Evolutionary conservation across 2,888 invertebrate species (phyloP).

Genomic region (Mylabris sibirica): DNA sequence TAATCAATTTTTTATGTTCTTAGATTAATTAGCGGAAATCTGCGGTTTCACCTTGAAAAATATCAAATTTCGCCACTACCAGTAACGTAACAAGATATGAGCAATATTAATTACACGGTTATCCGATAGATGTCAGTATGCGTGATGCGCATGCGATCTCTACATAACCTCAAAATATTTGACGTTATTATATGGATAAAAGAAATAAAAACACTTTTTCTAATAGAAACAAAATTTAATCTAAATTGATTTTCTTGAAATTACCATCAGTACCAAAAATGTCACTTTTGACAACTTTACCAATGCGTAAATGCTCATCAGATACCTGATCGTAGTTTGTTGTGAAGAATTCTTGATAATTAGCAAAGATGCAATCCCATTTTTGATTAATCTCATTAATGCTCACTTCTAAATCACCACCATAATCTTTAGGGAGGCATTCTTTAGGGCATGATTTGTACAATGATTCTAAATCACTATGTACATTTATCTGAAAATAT

Average conservation of each 20-base stretch:
- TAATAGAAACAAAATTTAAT: not conserved
- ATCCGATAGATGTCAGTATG: too few species aligned
- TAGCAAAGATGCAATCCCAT: not conserved
- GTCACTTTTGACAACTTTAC: not conserved
- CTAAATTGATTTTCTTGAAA: slow-evolving; percentile 16
- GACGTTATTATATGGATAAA: too few species aligned
- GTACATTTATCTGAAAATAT: slow-evolving; percentile 19
- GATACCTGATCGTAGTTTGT: not conserved
- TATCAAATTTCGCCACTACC: too few species aligned
- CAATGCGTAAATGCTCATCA: not conserved
- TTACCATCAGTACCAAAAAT: slow-evolving; percentile 17
- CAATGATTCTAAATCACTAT: slow-evolving; percentile 24
- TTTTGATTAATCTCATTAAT: not conserved
- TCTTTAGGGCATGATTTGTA: slow-evolving; percentile 15
- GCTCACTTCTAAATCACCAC: slow-evolving; percentile 1
- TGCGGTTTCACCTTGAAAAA: too few species aligned
- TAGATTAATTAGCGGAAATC: too few species aligned
- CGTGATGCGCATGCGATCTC: too few species aligned
- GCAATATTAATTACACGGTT: too few species aligned
- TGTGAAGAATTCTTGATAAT: not conserved
- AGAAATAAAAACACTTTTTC: too few species aligned
- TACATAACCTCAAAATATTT: too few species aligned
- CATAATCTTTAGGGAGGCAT: slow-evolving; percentile 24
- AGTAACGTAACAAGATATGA: too few species aligned
- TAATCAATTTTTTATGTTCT: too few species aligned